A percentile compares a stretch with the other conserved stretches of the same genome.
Conservation (phyloP, 1,140 invertebrate species). For the Drosophila pruinosa region DNA sequence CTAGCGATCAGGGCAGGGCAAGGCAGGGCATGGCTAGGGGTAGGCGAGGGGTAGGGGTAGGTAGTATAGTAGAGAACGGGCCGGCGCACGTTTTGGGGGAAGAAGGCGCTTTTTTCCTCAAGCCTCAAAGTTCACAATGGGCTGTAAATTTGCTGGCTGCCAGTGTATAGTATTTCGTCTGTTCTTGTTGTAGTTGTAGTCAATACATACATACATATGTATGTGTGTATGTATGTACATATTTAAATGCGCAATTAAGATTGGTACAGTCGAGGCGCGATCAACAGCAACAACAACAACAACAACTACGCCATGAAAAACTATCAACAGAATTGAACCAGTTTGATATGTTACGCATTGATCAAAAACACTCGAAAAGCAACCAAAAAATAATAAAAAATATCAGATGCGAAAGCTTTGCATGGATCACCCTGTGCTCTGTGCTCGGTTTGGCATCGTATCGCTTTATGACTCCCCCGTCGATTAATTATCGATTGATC, state of each 20-base stretch:
- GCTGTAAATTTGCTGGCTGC: conserved; percentile 42
- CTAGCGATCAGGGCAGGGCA: conserved; percentile 22
- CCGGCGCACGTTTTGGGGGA: conserved; percentile 22
- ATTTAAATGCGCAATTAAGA: conserved; percentile 81
- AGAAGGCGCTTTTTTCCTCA: conserved; percentile 61
- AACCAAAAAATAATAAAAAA: not conserved
- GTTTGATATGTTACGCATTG: conserved; percentile 77
- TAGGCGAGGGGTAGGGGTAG: not conserved
- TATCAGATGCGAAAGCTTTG: conserved; percentile 9
- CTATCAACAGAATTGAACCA: conserved; percentile 74
- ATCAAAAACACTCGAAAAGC: conserved; percentile 42
- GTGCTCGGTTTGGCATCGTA: not conserved
- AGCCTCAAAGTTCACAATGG: conserved; percentile 66
- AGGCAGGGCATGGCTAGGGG: not conserved
- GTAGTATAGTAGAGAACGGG: not conserved
- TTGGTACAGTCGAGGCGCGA: conserved; percentile 60
- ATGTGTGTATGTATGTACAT: conserved; percentile 23
- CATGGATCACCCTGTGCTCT: conserved; percentile 29
- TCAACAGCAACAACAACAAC: conserved; percentile 28
- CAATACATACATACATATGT: conserved; percentile 21
- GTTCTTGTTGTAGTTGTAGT: conserved; percentile 63
- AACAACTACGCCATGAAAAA: conserved; percentile 33
- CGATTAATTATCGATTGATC: conserved; percentile 30
- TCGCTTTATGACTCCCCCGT: conserved; percentile 11
- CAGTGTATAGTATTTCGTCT: conserved; percentile 23